Conservation (phyloP, 2,888 invertebrate species). For the Drosophila mimica region DNA sequence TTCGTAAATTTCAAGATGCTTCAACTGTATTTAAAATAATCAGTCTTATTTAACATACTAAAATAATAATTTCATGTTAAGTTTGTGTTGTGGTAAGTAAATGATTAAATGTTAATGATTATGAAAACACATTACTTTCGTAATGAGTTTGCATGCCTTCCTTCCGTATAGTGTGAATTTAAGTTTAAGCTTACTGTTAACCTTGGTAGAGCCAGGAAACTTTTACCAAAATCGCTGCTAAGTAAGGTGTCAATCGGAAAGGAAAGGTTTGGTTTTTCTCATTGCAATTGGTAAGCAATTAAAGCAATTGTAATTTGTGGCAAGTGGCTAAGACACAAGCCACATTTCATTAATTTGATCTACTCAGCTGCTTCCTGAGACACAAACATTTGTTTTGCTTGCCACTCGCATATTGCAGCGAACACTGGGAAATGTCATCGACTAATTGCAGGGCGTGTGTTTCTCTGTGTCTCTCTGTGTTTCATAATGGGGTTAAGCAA, state of each 20-base stretch:
- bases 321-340: neutral
- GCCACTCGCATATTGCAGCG: neutral
- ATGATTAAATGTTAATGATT: neutral
- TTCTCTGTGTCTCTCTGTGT: neutral
- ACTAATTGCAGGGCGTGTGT: constrained; percentile 45
- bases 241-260: neutral
- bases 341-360: neutral
- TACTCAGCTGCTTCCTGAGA: neutral
- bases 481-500: constrained; percentile 27
- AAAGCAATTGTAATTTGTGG: neutral
- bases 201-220: neutral
- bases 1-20: neutral
- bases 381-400: neutral
- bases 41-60: neutral
- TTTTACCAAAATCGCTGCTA: neutral
- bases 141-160: neutral
- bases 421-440: constrained; percentile 36
- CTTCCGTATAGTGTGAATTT: neutral
- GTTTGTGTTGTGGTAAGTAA: neutral
- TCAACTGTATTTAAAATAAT: neutral
- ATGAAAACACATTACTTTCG: neutral
- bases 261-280: neutral
- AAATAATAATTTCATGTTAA: neutral
- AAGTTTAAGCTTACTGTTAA: neutral
- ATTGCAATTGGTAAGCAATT: neutral